These are phyloP conservation scores for Eulemur albifrons DNA, from an alignment of 2,797 vertebrate species.

Conservation along the genomic window DNA sequence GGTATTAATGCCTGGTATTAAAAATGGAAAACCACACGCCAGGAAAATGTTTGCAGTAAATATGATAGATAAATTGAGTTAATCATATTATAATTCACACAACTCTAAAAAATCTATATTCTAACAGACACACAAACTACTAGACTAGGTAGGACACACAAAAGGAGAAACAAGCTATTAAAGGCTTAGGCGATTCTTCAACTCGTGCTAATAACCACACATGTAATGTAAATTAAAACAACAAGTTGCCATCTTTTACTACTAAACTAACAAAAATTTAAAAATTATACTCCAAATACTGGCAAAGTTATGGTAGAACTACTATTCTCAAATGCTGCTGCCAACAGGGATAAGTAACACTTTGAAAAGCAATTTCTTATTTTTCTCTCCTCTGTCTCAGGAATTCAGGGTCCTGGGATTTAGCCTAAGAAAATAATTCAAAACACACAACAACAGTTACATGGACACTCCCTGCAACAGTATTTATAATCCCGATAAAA, in stretches of 20 bases:
- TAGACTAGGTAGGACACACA: background rate
- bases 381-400: background rate
- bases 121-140: background rate
- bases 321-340: background rate
- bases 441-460: background rate
- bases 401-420: background rate
- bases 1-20: background rate
- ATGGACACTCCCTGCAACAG: background rate
- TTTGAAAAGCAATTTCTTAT: background rate
- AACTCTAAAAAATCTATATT: background rate
- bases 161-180: background rate
- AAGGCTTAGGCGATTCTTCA: background rate
- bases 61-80: background rate
- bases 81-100: background rate
- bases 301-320: background rate
- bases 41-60: background rate
- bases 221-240: background rate
- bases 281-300: background rate
- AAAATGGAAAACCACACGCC: background rate
- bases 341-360: background rate
- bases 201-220: background rate
- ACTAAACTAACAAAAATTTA: background rate
- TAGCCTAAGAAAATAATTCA: slow-evolving; percentile 26
- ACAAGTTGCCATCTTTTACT: background rate
- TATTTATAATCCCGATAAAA: background rate